Conservation (phyloP, 2,888 invertebrate genomes). For the Oxyteleia sp. region DNA sequence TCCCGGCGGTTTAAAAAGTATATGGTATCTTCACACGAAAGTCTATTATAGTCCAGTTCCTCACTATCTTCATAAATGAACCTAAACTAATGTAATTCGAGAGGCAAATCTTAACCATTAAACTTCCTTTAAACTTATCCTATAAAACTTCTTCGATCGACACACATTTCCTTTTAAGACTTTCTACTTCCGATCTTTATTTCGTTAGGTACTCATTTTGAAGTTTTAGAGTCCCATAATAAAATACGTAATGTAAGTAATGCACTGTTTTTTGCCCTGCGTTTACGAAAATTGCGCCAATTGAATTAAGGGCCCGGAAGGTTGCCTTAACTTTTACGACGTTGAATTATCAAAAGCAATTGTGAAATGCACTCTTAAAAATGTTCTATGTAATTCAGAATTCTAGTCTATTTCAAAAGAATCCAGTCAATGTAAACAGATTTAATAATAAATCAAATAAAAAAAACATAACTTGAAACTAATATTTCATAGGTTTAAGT, state of each 20-base stretch:
- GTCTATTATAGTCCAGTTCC: conserved; percentile 39
- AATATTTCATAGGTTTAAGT: too few species aligned
- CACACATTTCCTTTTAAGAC: conserved; percentile 66
- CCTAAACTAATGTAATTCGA: conserved; percentile 58
- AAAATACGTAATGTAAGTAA: conserved; percentile 53
- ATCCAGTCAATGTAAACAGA: too few species aligned
- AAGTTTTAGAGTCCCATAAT: conserved; percentile 43
- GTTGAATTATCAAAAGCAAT: too few species aligned
- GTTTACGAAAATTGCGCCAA: conserved; percentile 33
- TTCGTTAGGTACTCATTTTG: conserved; percentile 50
- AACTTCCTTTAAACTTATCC: conserved; percentile 69
- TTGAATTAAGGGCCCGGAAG: conserved; percentile 21
- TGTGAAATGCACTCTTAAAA: too few species aligned
- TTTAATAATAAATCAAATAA: too few species aligned
- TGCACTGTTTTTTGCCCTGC: conserved; percentile 42
- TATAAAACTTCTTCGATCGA: conserved; percentile 67
- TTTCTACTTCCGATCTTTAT: conserved; percentile 48
- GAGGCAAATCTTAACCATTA: conserved; percentile 61
- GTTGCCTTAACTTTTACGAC: too few species aligned
- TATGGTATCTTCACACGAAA: conserved; percentile 47
- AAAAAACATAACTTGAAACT: too few species aligned
- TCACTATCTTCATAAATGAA: conserved; percentile 60
- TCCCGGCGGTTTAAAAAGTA: conserved; percentile 21
- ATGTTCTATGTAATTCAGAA: too few species aligned
- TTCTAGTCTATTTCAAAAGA: too few species aligned